Base-by-base conservation (phyloP, 2,113 vertebrate genomes). In the Urocolius indicus region DNA sequence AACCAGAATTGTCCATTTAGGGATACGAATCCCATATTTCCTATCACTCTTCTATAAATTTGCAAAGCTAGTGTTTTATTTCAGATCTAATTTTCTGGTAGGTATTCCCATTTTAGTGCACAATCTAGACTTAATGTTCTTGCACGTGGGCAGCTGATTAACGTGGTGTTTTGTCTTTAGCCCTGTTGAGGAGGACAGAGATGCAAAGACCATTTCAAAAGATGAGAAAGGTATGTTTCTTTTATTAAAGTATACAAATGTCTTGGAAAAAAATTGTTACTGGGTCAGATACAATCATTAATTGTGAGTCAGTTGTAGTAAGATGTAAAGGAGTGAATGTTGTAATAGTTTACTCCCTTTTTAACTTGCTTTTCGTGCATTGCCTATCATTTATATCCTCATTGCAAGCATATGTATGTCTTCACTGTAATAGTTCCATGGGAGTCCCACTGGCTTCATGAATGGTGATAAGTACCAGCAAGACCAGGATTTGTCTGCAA, bases 211-310 rank as follows among this genome's bases (percentile, higher is more conserved):
- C 2, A 54, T 97, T 75, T 77, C 98, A 68, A 99, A 99, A 79
- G 99, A 99, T 92, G 99, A 99, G 72, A 99, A 99, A 98, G 98
- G 99, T 99, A 94, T 65, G 97, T 51, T 49, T 77, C 14, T 1
- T 6, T 63, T n/a, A 15, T 18, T 3, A 21, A 51, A 21, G 36
- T 15, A 3, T 52, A 5, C 4, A 20, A 11, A 30, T 52, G 1
- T 32, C 6, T 10, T 41, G 22, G 1, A 11, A 41, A 52, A 30
- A 45, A 59, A 74, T 30, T 21, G 15, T 34, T 74, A 5, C 0
- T 0, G 6, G 19, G 7, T 52, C 19, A 48, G 46, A 76, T 57
- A 12, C 83, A 41, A 26, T 6, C 11, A 5, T 80, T 63, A 19
- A 4, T 45, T 63, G 4, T 16, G 34, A 61, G 46, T 38, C 13